phyloP scores from a whole-genome alignment of 2,888 invertebrate species.

The Stratiomys singularior region DNA sequence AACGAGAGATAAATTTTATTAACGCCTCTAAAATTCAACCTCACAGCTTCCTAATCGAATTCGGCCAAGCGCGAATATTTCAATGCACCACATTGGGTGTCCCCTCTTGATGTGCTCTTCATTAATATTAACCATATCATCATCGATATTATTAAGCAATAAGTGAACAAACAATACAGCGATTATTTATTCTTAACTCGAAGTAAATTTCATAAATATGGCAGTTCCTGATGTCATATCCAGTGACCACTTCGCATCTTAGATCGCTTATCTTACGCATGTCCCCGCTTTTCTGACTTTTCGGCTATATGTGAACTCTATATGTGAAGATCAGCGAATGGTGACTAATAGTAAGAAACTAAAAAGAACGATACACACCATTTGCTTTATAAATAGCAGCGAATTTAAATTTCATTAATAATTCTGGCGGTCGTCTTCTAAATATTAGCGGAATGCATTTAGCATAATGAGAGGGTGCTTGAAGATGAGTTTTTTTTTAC shows the following conservation, averaged over 20 bases:
- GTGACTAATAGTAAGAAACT: too few species aligned
- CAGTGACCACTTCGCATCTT: neutral
- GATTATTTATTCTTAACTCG: conserved; percentile 1
- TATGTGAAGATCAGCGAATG: too few species aligned
- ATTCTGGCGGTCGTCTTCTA: neutral
- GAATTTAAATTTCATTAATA: conserved; percentile 5
- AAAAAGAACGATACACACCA: too few species aligned
- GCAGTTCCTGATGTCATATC: neutral
- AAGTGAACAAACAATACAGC: neutral
- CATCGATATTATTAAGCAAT: neutral
- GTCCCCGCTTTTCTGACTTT: too few species aligned
- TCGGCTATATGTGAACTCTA: too few species aligned
- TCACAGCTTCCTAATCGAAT: neutral
- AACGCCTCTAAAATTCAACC: too few species aligned
- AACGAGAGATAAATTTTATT: too few species aligned
- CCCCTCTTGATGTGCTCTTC: neutral
- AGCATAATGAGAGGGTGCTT: neutral
- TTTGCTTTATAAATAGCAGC: neutral
- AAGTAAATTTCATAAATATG: conserved; percentile 11
- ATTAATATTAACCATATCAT: neutral
- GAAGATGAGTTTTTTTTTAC: neutral
- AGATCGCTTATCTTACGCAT: neutral
- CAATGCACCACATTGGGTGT: neutral
- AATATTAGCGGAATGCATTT: neutral
- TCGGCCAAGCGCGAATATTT: neutral